These are phyloP conservation scores for Rotaria socialis DNA, from an alignment of 2,888 invertebrate genomes.

Conservation along the genomic window DNA sequence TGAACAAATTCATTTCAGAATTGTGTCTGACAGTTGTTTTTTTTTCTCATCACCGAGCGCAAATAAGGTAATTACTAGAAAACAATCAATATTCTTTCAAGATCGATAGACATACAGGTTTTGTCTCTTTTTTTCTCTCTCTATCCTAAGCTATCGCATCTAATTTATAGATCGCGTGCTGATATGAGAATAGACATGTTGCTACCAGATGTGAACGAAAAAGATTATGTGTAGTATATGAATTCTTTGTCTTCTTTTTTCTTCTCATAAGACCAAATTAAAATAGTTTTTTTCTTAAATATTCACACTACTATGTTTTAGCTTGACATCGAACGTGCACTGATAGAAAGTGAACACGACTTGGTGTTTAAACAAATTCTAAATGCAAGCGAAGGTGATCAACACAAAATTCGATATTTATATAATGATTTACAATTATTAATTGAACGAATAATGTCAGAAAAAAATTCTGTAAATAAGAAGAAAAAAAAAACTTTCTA, in stretches of 20 bases:
- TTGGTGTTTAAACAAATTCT: constrained; percentile 41
- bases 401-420: constrained; percentile 42
- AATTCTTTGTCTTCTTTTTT: background rate
- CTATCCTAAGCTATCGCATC: background rate
- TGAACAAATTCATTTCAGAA: too few species aligned
- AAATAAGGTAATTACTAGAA: background rate
- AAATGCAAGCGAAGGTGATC: constrained; percentile 27
- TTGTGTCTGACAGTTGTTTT: background rate
- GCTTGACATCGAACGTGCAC: constrained; percentile 46
- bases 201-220: background rate
- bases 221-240: background rate
- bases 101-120: background rate
- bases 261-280: background rate
- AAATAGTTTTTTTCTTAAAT: background rate
- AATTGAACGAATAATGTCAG: constrained; percentile 33
- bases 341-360: constrained; percentile 44
- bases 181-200: background rate
- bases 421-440: constrained; percentile 42
- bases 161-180: background rate
- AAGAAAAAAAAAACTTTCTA: background rate
- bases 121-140: background rate
- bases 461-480: background rate
- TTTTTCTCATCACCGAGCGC: background rate
- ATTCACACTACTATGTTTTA: constrained; percentile 10
- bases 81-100: background rate